phyloP scores from a whole-genome alignment of 2,113 vertebrate genomes.

The Geococcyx californianus region DNA sequence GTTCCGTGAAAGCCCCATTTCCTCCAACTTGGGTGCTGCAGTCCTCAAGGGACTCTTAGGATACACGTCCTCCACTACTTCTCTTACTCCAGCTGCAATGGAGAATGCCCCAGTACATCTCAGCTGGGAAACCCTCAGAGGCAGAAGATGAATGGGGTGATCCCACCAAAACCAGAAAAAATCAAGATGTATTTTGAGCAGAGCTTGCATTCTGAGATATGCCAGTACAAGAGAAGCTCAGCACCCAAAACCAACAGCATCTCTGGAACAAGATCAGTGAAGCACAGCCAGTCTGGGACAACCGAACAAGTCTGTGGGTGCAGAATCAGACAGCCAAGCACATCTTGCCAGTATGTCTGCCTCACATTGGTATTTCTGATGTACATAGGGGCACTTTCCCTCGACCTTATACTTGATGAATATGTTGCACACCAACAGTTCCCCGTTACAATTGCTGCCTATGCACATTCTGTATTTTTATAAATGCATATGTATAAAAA shows the following conservation, averaged over 20 bases:
- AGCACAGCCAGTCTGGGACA: not conserved
- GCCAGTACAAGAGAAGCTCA: not conserved
- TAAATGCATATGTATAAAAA: not conserved
- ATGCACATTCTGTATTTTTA: not conserved
- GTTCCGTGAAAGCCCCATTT: not conserved
- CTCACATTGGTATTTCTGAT: not conserved
- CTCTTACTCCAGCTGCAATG: not conserved
- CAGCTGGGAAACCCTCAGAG: not conserved
- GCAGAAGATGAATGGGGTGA: not conserved
- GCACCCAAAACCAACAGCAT: not conserved
- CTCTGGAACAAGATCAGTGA: not conserved
- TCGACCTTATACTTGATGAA: not conserved
- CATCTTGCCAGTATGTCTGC: not conserved
- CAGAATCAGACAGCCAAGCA: not conserved
- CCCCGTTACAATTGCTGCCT: not conserved
- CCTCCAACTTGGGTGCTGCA: not conserved
- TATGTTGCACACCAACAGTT: not conserved
- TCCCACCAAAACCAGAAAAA: not conserved
- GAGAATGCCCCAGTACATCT: not conserved
- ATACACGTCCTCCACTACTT: not conserved
- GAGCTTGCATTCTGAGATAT: not conserved
- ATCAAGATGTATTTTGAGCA: not conserved
- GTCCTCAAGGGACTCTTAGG: not conserved
- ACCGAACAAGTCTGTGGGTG: slow-evolving; percentile 19
- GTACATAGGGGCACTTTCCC: not conserved